Evolutionary conservation across 2,797 vertebrate genomes (phyloP).

Genomic region (Gymnothorax reevesii): DNA sequence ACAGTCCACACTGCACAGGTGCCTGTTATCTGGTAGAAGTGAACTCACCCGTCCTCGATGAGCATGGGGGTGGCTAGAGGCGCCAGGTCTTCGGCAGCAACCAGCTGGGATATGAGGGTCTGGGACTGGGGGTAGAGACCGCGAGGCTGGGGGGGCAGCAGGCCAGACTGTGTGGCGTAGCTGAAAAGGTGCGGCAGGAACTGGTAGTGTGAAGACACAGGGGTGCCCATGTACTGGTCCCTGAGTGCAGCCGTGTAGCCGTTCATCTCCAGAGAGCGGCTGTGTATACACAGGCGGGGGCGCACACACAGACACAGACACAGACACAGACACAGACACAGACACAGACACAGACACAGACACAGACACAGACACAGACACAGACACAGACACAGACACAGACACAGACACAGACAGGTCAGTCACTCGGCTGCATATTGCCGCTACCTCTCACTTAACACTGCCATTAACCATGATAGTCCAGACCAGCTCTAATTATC

Average conservation of each 20-base stretch:
- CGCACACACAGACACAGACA: conserved; percentile 25
- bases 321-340: conserved; percentile 14
- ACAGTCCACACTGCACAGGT: background rate
- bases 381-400: conserved; percentile 23
- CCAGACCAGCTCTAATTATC: too few relatives aligned
- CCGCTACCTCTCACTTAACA: background rate
- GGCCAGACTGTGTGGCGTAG: conserved; percentile 85
- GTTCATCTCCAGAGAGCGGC: conserved; percentile 92
- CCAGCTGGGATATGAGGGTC: conserved; percentile 87
- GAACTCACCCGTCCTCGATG: conserved; percentile 92
- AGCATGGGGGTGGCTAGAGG: conserved; percentile 92
- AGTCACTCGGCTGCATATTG: background rate
- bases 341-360: conserved; percentile 14
- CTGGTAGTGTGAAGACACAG: conserved; percentile 89
- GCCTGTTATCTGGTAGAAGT: too few relatives aligned
- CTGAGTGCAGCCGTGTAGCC: conserved; percentile 90
- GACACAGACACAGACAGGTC: conserved; percentile 9
- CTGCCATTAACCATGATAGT: background rate
- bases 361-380: background rate
- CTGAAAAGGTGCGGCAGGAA: conserved; percentile 94
- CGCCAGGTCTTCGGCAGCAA: conserved; percentile 91
- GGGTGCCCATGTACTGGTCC: conserved; percentile 92
- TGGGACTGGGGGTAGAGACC: conserved; percentile 92
- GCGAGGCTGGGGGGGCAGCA: conserved; percentile 84
- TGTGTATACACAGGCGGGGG: conserved; percentile 51